Evolutionary conservation across 2,797 vertebrate species (phyloP).

Genomic region (Momotus momota): DNA sequence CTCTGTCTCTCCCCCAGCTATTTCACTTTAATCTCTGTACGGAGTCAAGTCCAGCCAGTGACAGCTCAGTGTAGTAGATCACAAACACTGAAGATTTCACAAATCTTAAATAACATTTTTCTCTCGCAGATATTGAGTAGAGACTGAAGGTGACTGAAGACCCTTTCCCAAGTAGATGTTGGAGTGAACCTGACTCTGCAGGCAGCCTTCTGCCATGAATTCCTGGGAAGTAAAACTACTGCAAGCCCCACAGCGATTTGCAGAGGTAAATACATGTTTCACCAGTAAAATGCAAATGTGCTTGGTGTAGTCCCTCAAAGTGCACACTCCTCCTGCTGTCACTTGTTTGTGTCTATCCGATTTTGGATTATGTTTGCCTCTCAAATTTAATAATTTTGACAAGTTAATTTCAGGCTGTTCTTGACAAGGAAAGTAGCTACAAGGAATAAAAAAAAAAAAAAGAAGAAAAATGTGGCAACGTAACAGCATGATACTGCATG

Average conservation of each 20-base stretch:
- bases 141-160: neutral
- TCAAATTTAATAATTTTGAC: conserved; percentile 59
- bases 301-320: neutral
- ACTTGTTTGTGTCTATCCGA: conserved; percentile 20
- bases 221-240: neutral
- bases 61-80: neutral
- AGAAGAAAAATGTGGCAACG: neutral
- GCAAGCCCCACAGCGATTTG: neutral
- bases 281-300: neutral
- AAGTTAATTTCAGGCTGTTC: conserved; percentile 51
- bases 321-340: neutral
- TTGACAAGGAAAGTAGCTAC: conserved; percentile 19
- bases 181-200: neutral
- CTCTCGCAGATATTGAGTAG: fast-evolving
- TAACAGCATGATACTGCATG: neutral
- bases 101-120: conserved; percentile 1
- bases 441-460: neutral
- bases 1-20: neutral
- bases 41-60: neutral
- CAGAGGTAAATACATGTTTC: neutral
- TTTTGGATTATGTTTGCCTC: conserved; percentile 43
- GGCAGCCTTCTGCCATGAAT: neutral
- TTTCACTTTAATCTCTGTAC: neutral
- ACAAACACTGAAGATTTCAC: conserved; percentile 5
- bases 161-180: neutral